Conservation (phyloP, 2,888 invertebrate species). For the Drosophila dives region DNA sequence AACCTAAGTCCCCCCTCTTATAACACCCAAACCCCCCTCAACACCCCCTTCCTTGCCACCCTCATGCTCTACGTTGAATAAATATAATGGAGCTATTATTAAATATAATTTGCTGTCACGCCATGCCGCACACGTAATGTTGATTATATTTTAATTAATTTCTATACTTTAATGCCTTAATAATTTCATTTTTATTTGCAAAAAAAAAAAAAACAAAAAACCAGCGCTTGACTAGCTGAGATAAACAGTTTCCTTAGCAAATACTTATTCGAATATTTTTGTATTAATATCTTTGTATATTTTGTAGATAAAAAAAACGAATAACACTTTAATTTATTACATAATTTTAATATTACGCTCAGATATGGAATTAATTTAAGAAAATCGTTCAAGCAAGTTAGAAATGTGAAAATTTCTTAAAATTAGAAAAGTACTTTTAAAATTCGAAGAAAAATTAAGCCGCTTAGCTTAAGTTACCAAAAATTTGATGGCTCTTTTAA, state of each 20-base stretch:
- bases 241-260: neutral
- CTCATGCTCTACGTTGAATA: constrained; percentile 22
- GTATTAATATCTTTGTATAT: neutral
- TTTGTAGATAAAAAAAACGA: neutral
- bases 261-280: neutral
- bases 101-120: constrained; percentile 81
- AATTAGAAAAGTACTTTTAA: neutral
- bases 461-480: neutral
- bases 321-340: neutral
- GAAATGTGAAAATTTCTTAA: neutral
- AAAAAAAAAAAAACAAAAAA: neutral
- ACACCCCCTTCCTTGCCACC: neutral
- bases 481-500: neutral
- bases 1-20: neutral
- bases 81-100: constrained; percentile 71
- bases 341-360: neutral
- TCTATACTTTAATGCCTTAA: constrained; percentile 81
- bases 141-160: constrained; percentile 83
- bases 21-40: neutral
- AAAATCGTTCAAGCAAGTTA: neutral
- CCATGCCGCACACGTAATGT: constrained; percentile 80
- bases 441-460: neutral
- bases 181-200: constrained; percentile 62
- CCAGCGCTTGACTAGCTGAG: neutral
- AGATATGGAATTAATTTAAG: neutral